Base-by-base conservation (phyloP, 2,888 invertebrate genomes). In the Fragum whitleyi region DNA sequence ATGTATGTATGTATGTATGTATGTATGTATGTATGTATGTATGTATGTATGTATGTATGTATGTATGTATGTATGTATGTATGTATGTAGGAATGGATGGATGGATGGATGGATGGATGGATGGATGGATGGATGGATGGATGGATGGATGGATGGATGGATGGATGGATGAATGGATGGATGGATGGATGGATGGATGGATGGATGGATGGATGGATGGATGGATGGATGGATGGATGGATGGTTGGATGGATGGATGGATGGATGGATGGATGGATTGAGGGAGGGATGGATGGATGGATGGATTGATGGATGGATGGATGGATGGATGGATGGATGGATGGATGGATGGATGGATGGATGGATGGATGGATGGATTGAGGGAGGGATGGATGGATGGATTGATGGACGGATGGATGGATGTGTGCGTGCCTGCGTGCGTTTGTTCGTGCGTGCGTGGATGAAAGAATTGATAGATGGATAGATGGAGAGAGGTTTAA, bases 1-100 rank as follows among this genome's bases (percentile, higher is more conserved):
- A 67, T 74, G 42, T 67, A 67, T 11, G 47, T 73, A 73, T 73
- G 62, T 73, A 73, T 73, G 62, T 39, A 73, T 73, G 62, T 62
- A 73, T 73, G 62, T 32, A 73, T 73, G 62, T 73, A 73, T 73
- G 62, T 73, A 73, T 73, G 62, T 73, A 61, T 39, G 39, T 47
- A 47, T 61, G 47, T 61, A 61, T 72, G 32, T 62, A 62, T 73
- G 5, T 62, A 62, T 73, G 70, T 57, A 36, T 32, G 55, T 71
- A 67, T 39, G 67, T 67, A 36, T 36, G 67, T 32, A 67, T 32
- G 67, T 36, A 36, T 67, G 67, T 67, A 67, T 32, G 47, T 42
- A 42, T 42, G 9, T 42, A n/a, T n/a, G n/a, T n/a, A n/a, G n/a
- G n/a, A n/a, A n/a, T n/a, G n/a, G n/a, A n/a, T n/a, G n/a, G n/a